These are phyloP conservation scores for Ochotona curzoniae DNA, from an alignment of 2,113 vertebrate genomes.

Conservation along the genomic window DNA sequence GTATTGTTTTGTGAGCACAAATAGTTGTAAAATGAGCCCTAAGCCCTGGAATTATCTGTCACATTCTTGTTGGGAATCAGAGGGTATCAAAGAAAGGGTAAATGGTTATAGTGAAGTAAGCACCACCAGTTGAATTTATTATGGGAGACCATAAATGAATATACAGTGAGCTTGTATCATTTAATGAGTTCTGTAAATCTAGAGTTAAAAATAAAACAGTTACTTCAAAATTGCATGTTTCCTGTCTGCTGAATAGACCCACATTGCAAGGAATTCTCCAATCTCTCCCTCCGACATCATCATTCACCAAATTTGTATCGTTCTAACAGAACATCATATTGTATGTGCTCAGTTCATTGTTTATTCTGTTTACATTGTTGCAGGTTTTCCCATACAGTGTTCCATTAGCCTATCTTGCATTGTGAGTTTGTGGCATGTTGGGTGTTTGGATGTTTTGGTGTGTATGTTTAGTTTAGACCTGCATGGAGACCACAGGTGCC, in stretches of 20 bases:
- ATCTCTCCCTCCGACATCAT: constrained; percentile 60
- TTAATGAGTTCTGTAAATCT: constrained; percentile 3
- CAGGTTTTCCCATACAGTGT: constrained; percentile 63
- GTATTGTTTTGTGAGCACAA: constrained; percentile 53
- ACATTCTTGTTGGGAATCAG: not conserved
- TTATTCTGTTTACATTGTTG: constrained; percentile 59
- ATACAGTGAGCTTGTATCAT: not conserved
- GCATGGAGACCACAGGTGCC: constrained; percentile 80
- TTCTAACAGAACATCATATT: constrained; percentile 80
- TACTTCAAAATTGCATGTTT: constrained; percentile 15
- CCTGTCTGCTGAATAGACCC: constrained; percentile 87
- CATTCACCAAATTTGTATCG: constrained; percentile 45
- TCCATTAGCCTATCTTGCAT: constrained; percentile 71
- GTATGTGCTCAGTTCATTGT: constrained; percentile 79
- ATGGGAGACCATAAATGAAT: not conserved
- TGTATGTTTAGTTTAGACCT: constrained; percentile 78
- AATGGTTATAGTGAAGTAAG: not conserved
- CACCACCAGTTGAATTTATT: not conserved
- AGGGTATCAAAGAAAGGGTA: not conserved
- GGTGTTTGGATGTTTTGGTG: constrained; percentile 74
- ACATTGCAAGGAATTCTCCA: constrained; percentile 64
- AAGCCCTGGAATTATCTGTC: not conserved
- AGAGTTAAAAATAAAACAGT: not conserved
- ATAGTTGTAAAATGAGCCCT: not conserved
- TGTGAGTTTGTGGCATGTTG: constrained; percentile 77